Evolutionary conservation across 1,140 invertebrate genomes (phyloP).

Genomic region (Paracyclopina nana): DNA sequence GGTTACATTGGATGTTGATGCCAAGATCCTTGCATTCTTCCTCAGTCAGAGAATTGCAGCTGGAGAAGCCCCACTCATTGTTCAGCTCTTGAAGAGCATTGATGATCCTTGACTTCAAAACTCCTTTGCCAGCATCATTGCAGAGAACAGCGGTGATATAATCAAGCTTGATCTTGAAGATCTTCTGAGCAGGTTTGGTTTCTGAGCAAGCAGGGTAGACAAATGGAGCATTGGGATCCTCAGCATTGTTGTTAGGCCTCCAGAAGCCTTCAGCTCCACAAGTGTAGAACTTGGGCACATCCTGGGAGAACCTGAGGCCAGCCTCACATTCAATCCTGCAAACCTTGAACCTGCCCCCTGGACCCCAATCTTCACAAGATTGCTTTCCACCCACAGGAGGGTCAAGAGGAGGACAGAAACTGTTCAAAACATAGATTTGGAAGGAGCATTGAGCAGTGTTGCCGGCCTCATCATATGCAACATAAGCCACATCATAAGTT

Average conservation of each 20-base stretch:
- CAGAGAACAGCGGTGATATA: conserved; percentile 83
- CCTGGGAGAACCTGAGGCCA: conserved; percentile 67
- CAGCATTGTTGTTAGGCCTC: conserved; percentile 45
- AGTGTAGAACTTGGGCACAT: conserved; percentile 80
- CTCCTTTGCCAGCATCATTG: conserved; percentile 77
- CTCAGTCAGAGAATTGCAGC: conserved; percentile 22
- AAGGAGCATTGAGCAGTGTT: conserved; percentile 81
- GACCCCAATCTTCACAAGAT: conserved; percentile 84
- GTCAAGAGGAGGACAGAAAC: conserved; percentile 64
- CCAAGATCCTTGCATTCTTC: conserved; percentile 52
- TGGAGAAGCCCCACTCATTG: conserved; percentile 80
- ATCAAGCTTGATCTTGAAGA: conserved; percentile 75
- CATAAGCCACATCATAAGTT: conserved; percentile 75
- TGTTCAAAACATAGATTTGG: conserved; percentile 72
- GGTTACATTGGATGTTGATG: conserved; percentile 13
- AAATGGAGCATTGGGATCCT: conserved; percentile 49
- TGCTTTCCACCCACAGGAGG: conserved; percentile 75
- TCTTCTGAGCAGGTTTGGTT: conserved; percentile 61
- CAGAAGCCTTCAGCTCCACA: conserved; percentile 91
- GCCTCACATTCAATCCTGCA: conserved; percentile 61
- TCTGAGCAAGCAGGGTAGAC: conserved; percentile 74
- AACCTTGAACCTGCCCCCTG: conserved; percentile 78
- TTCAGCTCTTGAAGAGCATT: conserved; percentile 70
- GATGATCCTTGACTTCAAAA: conserved; percentile 57
- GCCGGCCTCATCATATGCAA: conserved; percentile 70